Evolutionary conservation across 2,797 vertebrate species (phyloP).

Genomic region (Myotis daubentonii): DNA sequence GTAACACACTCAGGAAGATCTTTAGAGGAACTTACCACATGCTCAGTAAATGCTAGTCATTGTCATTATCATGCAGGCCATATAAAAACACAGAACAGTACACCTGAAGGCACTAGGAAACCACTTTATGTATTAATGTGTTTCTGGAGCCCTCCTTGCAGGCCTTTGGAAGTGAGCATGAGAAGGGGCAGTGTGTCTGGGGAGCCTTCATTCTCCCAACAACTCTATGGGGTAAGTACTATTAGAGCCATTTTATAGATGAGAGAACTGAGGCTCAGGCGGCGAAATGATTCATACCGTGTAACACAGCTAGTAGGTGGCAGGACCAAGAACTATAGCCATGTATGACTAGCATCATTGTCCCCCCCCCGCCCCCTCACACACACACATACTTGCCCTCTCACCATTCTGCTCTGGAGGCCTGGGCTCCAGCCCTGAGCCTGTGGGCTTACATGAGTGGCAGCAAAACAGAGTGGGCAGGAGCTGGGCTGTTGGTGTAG

Average conservation of each 20-base stretch:
- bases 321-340: background rate
- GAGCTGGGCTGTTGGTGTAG: background rate
- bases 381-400: background rate
- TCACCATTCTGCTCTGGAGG: background rate
- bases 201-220: background rate
- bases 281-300: background rate
- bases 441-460: fast-evolving
- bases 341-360: background rate
- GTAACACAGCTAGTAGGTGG: background rate
- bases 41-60: background rate
- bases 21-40: background rate
- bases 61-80: background rate
- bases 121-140: background rate
- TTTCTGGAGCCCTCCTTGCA: background rate
- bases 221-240: background rate
- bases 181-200: background rate
- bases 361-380: fast-evolving
- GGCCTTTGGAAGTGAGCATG: background rate
- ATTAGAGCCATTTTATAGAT: background rate
- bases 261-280: background rate
- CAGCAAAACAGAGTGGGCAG: background rate
- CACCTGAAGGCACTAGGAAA: background rate
- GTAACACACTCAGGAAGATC: background rate
- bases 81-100: background rate
- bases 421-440: background rate